Base-by-base conservation (phyloP, 2,797 vertebrate species). In the Xenops minutus region DNA sequence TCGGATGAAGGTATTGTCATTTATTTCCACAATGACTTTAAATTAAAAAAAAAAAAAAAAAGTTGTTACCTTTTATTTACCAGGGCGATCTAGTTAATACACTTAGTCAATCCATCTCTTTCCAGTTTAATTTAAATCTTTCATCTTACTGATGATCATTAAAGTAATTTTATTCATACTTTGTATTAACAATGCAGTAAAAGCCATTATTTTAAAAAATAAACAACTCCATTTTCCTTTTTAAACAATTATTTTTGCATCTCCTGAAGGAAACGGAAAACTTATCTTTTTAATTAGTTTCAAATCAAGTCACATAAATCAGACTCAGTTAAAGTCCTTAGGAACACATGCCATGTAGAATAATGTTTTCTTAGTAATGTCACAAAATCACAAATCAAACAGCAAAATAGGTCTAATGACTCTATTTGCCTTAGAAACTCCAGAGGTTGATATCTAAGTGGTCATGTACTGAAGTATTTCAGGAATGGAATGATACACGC, bases 1-100 rank as follows among this genome's bases (percentile, higher is more conserved):
- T 96, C 98, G 99, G 88, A 99, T 99, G 99, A 99, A 99, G 99
- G 99, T 99, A 98, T 54, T 23, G 51, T 83, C 48, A 34, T 96
- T 87, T 92, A 55, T 85, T 68, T 67, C n/a, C 41, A 41, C 22
- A 41, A 39, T 62, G 4, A 59, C 23, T 82, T 37, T n/a, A 66
- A 46, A 24, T 24, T 18, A 64, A 63, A 63, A 66, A 54, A n/a
- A 44, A 29, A 21, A 61, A 61, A 62, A 29, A 29, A 37, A 8
- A 22, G 16, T 39, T 27, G 14, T 63, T 49, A 12, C 14, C 46
- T 48, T 73, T 58, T 72, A 32, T 82, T 63, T 76, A 72, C 49
- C 41, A 44, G 22, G 23, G 39, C 58, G 91, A 17, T 36, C 46
- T 59, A 27, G 21, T 37, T 62, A 56, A 51, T 83, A 34, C 27